Percentiles rank a stretch among this genome's conserved stretches.
phyloP scores from a whole-genome alignment of 1,140 invertebrate genomes.

The Danaus plexippus region DNA sequence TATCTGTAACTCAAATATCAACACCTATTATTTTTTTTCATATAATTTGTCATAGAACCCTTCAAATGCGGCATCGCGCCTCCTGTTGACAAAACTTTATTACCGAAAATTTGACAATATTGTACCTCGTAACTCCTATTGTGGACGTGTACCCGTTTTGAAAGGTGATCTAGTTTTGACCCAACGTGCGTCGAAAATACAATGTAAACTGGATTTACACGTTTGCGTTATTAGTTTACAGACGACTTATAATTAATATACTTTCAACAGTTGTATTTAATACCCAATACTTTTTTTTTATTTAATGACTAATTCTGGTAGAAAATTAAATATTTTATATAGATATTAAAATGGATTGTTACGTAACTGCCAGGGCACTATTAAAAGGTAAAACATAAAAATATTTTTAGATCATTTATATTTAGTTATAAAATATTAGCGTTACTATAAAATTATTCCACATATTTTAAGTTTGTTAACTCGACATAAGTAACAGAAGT shows the following conservation, averaged over 20 bases:
- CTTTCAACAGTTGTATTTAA: no score
- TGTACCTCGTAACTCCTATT: conserved; percentile 54
- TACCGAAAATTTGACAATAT: conserved; percentile 69
- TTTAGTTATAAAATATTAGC: no score
- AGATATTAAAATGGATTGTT: no score
- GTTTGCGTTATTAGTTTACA: conserved; percentile 31
- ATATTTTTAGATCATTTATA: no score
- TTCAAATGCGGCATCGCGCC: conserved; percentile 43
- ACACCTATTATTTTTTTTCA: conserved; percentile 51
- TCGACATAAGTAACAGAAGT: conserved; percentile 31
- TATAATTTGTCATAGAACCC: conserved; percentile 62
- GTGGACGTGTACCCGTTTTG: conserved; percentile 44
- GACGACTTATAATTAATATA: no score
- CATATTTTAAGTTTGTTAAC: no score
- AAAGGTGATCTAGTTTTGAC: conserved; percentile 62
- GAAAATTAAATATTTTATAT: no score
- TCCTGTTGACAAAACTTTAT: conserved; percentile 68
- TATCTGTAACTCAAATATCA: conserved; percentile 47
- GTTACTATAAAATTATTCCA: no score
- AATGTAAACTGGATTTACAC: conserved; percentile 54
- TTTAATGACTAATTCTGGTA: no score
- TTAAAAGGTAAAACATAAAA: no score
- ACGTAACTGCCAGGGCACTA: no score
- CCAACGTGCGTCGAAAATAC: conserved; percentile 35
- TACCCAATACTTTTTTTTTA: no score